Conservation (phyloP, 1,140 invertebrate genomes). For the Delia radicum region DNA sequence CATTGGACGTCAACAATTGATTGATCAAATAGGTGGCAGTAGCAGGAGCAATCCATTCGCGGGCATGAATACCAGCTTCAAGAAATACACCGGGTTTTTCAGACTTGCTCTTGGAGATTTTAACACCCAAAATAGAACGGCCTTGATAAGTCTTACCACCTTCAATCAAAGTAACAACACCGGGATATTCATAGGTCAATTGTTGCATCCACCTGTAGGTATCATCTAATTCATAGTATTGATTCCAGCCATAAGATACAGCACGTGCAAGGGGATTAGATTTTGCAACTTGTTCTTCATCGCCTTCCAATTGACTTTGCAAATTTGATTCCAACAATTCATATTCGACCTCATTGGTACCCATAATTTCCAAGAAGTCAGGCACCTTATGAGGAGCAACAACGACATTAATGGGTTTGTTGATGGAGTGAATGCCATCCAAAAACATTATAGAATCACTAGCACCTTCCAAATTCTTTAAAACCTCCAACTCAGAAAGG, state of each 20-base stretch:
- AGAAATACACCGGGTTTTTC: slow-evolving; percentile 55
- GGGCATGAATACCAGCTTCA: slow-evolving; percentile 66
- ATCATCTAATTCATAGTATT: slow-evolving; percentile 58
- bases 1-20: slow-evolving; percentile 59
- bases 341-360: slow-evolving; percentile 56
- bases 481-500: slow-evolving; percentile 50
- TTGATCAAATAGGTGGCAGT: slow-evolving; percentile 64
- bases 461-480: slow-evolving; percentile 43
- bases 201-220: slow-evolving; percentile 59
- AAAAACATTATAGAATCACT: slow-evolving; percentile 51
- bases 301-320: slow-evolving; percentile 40
- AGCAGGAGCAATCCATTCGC: slow-evolving; percentile 71
- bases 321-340: slow-evolving; percentile 41
- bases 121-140: slow-evolving; percentile 60
- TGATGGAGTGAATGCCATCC: slow-evolving; percentile 42
- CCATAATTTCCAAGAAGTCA: slow-evolving; percentile 43
- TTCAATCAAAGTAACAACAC: slow-evolving; percentile 54
- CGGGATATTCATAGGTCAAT: slow-evolving; percentile 53
- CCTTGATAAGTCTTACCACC: slow-evolving; percentile 59
- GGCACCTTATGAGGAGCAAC: slow-evolving; percentile 53
- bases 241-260: slow-evolving; percentile 49
- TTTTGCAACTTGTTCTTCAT: slow-evolving; percentile 37
- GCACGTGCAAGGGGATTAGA: slow-evolving; percentile 31
- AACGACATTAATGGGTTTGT: slow-evolving; percentile 42
- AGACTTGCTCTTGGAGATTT: slow-evolving; percentile 44